Evolutionary conservation across 2,888 invertebrate species (phyloP), one percentile per base, ranked within the genome.

Genomic region (Hesperia comma): DNA sequence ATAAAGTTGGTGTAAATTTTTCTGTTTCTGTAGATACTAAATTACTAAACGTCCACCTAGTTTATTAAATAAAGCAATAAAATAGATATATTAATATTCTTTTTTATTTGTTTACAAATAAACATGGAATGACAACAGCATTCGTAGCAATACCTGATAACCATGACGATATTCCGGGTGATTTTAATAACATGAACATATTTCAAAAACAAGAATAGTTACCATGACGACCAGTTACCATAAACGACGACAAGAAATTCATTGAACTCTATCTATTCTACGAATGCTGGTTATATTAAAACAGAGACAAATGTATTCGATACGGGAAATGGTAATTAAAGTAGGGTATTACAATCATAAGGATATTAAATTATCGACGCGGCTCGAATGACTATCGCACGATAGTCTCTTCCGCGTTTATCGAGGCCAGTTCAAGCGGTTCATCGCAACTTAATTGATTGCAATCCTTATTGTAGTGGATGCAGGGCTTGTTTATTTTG

Each of bases 351-450:
- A 64, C 58, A 58, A 57, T 64, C 51, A 58, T 51, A 64, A 53
- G 58, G 57, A 64, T 67, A 67, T 67, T 67, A 67, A 67, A 67
- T 61, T 54, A 67, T 61, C 60, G 66, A 32, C n/a, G 55, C 19
- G 12, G 61, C 70, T 68, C 73, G 70, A 69, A 70, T 69, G 74
- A 72, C 68, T 53, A 61, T 58, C 61, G 69, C 63, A 72, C 69
- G 74, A 58, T 62, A 41, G 67, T 61, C 74, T 77, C 87, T 88
- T 88, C 88, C 88, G 85, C 74, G 72, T 85, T 74, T 81, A 88
- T 82, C 78, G 84, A 84, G 88, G 88, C 76, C 87, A 78, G 82
- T 82, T 84, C 85, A 85, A 66, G 70, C 70, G 77, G 83, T 84
- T 83, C 86, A 85, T 77, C 78, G 76, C 54, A 74, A 75, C 73